A percentile compares a stretch with the other conserved stretches of the same genome.
phyloP scores from a whole-genome alignment of 1,140 invertebrate genomes.

The Tetramorium simillimum region DNA sequence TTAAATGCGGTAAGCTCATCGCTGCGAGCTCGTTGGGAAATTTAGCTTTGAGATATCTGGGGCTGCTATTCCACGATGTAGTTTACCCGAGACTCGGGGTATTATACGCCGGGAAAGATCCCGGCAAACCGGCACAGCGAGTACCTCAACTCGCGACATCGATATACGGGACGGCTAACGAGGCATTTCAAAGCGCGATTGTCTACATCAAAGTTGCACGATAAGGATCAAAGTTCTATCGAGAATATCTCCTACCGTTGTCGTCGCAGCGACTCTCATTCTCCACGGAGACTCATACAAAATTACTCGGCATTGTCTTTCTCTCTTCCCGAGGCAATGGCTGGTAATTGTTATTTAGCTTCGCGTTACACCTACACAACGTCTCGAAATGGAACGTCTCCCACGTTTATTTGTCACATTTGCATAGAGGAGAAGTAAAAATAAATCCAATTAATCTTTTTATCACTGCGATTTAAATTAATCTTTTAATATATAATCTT shows the following conservation, averaged over 20 bases:
- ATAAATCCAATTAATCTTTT: neutral
- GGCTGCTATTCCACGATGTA: neutral
- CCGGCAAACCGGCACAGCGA: slow-evolving; percentile 35
- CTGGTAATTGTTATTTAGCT: slow-evolving; percentile 42
- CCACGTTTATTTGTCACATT: neutral
- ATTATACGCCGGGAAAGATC: slow-evolving; percentile 51
- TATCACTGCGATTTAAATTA: neutral
- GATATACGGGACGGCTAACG: slow-evolving; percentile 47
- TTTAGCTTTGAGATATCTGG: slow-evolving; percentile 34
- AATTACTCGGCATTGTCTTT: slow-evolving; percentile 56
- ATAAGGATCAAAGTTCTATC: slow-evolving; percentile 62
- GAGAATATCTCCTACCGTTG: slow-evolving; percentile 15
- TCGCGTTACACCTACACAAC: neutral
- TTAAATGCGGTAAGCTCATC: slow-evolving; percentile 5
- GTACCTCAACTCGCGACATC: slow-evolving; percentile 48
- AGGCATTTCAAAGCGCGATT: slow-evolving; percentile 57
- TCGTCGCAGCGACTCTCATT: slow-evolving; percentile 31
- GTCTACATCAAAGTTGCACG: slow-evolving; percentile 56
- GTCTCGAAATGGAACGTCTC: neutral
- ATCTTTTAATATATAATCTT: neutral
- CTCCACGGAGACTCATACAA: slow-evolving; percentile 35
- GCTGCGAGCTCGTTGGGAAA: slow-evolving; percentile 31
- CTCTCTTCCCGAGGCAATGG: slow-evolving; percentile 35
- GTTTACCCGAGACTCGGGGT: slow-evolving; percentile 38
- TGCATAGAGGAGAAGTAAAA: neutral